A percentile compares a stretch with the other conserved stretches of the same genome.
These are phyloP conservation scores for Epizoanthus fatuus DNA, from an alignment of 92 coral and sea anemone species.

Conservation along the genomic window DNA sequence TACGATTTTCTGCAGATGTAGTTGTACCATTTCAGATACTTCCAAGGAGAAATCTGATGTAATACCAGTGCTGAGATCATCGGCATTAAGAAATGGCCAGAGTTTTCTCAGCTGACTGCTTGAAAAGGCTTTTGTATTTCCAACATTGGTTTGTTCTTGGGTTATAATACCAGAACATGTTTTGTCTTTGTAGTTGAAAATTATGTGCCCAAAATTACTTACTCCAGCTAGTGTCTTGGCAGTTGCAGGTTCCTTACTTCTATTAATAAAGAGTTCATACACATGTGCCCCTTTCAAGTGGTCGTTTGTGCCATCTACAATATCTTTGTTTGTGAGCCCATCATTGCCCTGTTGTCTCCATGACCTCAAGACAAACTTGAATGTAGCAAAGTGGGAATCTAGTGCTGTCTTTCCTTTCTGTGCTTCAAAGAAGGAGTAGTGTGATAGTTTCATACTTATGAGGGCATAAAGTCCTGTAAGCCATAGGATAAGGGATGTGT, in stretches of 20 bases:
- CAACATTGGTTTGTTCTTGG: neutral
- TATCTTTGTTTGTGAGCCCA: conserved; percentile 28
- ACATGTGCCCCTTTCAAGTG: conserved; percentile 54
- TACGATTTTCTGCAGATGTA: neutral
- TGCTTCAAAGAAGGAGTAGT: conserved; percentile 48
- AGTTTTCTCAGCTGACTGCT: conserved; percentile 8
- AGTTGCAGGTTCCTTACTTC: conserved; percentile 22
- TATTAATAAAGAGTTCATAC: conserved; percentile 36
- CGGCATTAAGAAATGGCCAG: conserved; percentile 23
- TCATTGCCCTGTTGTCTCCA: conserved; percentile 47
- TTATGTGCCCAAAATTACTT: conserved; percentile 21
- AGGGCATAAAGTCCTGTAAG: neutral
- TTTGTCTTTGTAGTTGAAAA: neutral
- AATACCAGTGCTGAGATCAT: neutral
- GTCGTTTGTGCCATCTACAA: conserved; percentile 44
- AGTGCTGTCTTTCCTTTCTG: conserved; percentile 53
- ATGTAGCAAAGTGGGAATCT: conserved; percentile 53
- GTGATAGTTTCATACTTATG: neutral
- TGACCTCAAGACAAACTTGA: conserved; percentile 34
- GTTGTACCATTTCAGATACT: neutral
- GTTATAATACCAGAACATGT: neutral
- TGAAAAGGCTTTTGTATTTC: neutral
- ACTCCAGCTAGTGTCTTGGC: conserved; percentile 35
- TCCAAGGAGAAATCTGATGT: neutral
- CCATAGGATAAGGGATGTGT: conserved; percentile 48